These are phyloP conservation scores for Andrena bucephala DNA, from an alignment of 2,888 invertebrate species.

Conservation along the genomic window DNA sequence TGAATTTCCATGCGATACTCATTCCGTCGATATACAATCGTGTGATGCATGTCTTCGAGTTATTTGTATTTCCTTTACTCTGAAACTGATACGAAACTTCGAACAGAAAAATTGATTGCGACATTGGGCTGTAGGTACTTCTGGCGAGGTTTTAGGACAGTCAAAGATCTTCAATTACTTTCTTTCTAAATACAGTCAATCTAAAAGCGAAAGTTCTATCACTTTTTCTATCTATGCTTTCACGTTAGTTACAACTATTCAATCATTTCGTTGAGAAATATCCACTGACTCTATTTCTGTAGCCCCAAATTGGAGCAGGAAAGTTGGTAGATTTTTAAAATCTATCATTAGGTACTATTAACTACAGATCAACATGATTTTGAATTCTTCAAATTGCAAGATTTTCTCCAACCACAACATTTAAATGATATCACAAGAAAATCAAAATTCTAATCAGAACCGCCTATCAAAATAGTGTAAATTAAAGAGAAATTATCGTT, in stretches of 20 bases:
- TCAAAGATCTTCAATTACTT: not conserved
- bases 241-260: not conserved
- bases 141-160: not conserved
- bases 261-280: not conserved
- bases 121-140: slow-evolving; percentile 1
- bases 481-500: too few relatives aligned
- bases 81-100: slow-evolving; percentile 52
- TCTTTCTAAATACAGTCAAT: not conserved
- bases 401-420: not conserved
- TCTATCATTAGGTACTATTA: not conserved
- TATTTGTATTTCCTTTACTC: slow-evolving; percentile 55
- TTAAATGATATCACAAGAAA: not conserved
- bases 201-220: not conserved
- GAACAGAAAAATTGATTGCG: slow-evolving; percentile 11
- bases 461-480: not conserved
- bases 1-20: slow-evolving; percentile 55
- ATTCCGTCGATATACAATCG: slow-evolving; percentile 57
- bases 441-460: not conserved
- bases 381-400: not conserved
- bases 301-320: not conserved
- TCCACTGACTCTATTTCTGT: not conserved
- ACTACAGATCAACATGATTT: not conserved
- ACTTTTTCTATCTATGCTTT: not conserved
- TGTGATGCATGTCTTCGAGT: slow-evolving; percentile 44
- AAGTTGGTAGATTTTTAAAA: not conserved